Base-by-base conservation (phyloP, 2,113 vertebrate species). In the Trematomus loennbergii region DNA sequence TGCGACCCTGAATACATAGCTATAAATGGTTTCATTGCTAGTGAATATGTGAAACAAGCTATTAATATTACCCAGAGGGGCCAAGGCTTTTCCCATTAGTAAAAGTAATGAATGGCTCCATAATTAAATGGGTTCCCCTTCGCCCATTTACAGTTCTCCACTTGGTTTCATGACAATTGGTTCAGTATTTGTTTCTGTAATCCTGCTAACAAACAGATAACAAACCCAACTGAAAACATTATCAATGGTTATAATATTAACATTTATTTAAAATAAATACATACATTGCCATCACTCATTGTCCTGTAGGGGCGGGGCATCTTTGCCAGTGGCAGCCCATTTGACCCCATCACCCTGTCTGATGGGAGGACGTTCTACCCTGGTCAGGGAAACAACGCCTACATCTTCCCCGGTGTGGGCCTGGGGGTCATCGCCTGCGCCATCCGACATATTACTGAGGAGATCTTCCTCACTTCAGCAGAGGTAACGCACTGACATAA, bases 281-380 rank as follows among this genome's bases (percentile, higher is more conserved):
- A 66, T 22, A 25, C 9, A 4, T 52, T 29, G 12, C 13, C n/a
- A 3, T 66, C 48, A 4, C 7, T 4, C 49, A 13, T 9, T 68
- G 46, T 78, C 17, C 90, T 87, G 59, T 79, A 99, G 98, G 98
- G 97, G 0, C 94, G 94, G 46, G 97, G 94, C 9, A 94, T 99
- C 91, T 99, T 99, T 94, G 98, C 98, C 90, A 99, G 98, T 13
- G 98, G 98, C 77, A 99, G 98, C 83, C 98, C 98, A 40, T 99
- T 99, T 88, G 95, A 96, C 89, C 95, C 96, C 0, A 97, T 99
- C 81, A 97, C 96, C 13, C 95, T 99, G 75, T 91, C 96, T 16
- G 94, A 95, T 9, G 98, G 97, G 53, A 91, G 84, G 78, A 97
- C 88, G 0, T 91, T 99, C 11, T 95, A 93, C 89, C 98, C 98